Base-by-base conservation (phyloP, 92 coral and sea anemone species). In the Phymanthus crucifer region DNA sequence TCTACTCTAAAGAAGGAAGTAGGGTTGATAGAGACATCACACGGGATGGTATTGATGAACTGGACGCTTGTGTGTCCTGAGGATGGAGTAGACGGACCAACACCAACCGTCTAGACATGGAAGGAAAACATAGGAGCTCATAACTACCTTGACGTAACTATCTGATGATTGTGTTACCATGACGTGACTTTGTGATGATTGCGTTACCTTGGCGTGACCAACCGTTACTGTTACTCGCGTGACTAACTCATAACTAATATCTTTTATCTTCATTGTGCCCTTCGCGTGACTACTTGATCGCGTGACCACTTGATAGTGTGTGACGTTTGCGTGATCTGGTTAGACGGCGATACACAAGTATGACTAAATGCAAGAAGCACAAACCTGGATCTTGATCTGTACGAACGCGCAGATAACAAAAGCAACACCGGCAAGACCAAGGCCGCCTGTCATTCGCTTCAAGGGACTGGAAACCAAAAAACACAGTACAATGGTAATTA, bases 401-500 rank as follows among this genome's bases (percentile, higher is more conserved):
- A 92, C 86, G 61, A 92, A 87, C 1, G 97, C 97, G 58, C 97
- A 92, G 66, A 90, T 70, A 11, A 92, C 89, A 70, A 92, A 92
- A 5, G 97, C 87, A 6, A 90, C 73, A 0, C 92, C 93, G 13
- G 94, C 84, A 13, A 92, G 87, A 3, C 86, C 72, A 84, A 92
- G 78, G 0, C 97, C 97, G 1, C 97, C 97, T 3, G 94, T 83
- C 97, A 92, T 92, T 83, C 88, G 87, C 86, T 76, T 92, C 73
- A 92, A 75, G 66, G 97, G 84, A 72, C 97, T 92, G 67, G 70
- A 75, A 79, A 32, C 37, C 16, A 70, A 54, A 29, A n/a, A 0
- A 83, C 1, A 48, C 0, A n/a, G 19, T 6, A 34, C n/a, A 54
- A 6, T 4, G 40, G 29, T 67, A 67, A 19, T 67, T 23, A 54